Percentiles rank a stretch among this genome's conserved stretches.
phyloP scores from a whole-genome alignment of 2,113 vertebrate genomes.

The Lasiurus borealis region DNA sequence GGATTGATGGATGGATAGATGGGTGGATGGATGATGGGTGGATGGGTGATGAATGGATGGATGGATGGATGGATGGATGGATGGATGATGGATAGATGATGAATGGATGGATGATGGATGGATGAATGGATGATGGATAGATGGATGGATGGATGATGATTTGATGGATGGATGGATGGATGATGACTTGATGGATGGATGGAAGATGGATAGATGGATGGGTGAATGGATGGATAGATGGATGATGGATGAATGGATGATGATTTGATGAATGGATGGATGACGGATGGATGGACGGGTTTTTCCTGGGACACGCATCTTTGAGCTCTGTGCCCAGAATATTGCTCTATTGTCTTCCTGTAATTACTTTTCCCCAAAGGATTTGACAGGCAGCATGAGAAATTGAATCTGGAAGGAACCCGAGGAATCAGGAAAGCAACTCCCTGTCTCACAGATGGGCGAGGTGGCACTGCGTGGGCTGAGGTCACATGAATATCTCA shows the following conservation, averaged over 20 bases:
- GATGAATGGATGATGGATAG: not conserved
- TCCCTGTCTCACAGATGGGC: not conserved
- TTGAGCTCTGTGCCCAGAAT: not conserved
- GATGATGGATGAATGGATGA: not conserved
- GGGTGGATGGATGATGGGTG: not conserved
- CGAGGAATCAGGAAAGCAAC: not conserved
- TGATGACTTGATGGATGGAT: not conserved
- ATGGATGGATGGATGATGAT: too few relatives aligned
- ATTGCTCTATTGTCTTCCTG: not conserved
- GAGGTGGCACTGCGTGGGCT: not conserved
- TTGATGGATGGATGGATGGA: too few relatives aligned
- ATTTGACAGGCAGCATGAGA: slow-evolving; percentile 7
- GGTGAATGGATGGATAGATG: too few relatives aligned
- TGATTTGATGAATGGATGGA: not conserved
- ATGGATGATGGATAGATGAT: not conserved
- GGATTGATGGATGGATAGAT: not conserved
- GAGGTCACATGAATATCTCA: not conserved
- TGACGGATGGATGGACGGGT: not conserved
- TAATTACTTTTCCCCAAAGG: not conserved
- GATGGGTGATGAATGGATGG: not conserved
- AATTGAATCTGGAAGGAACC: not conserved
- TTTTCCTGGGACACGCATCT: not conserved
- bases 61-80: too few relatives aligned
- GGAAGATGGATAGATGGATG: too few relatives aligned
- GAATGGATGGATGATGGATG: not conserved